A percentile compares a stretch with the other conserved stretches of the same genome.
phyloP scores from a whole-genome alignment of 2,888 invertebrate species.

The Mactromeris polynyma region DNA sequence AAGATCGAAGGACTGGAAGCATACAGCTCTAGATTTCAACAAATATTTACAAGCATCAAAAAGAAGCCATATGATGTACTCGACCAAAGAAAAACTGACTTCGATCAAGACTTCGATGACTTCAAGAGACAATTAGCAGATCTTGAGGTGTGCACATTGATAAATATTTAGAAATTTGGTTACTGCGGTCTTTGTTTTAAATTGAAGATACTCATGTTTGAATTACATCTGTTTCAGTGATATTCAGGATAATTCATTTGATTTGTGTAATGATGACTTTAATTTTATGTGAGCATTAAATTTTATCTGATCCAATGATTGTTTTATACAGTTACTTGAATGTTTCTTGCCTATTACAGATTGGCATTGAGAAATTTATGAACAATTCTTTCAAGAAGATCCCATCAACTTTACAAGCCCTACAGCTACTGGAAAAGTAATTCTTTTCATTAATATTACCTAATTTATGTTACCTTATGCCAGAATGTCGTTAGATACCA shows the following conservation, averaged over 20 bases:
- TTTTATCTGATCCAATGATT: background rate
- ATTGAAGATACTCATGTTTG: no score
- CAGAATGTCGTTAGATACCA: no score
- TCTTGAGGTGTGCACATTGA: slow-evolving; percentile 89
- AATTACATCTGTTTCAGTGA: no score
- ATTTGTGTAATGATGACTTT: background rate
- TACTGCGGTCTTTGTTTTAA: no score
- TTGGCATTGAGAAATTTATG: slow-evolving; percentile 83
- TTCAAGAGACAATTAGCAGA: slow-evolving; percentile 91
- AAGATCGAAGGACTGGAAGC: slow-evolving; percentile 93
- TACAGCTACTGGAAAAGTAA: slow-evolving; percentile 86
- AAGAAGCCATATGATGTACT: slow-evolving; percentile 93
- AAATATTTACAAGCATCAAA: slow-evolving; percentile 91
- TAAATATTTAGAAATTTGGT: no score
- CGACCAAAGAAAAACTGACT: slow-evolving; percentile 92
- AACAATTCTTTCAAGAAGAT: slow-evolving; percentile 82
- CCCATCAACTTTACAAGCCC: slow-evolving; percentile 87
- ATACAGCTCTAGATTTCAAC: slow-evolving; percentile 91
- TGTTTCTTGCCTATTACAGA: slow-evolving; percentile 65
- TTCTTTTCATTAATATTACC: background rate
- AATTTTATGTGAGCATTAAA: background rate
- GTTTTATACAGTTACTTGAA: background rate
- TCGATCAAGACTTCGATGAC: slow-evolving; percentile 92
- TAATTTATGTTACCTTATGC: no score
- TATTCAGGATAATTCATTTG: background rate